phyloP scores from a whole-genome alignment of 2,888 invertebrate species.

The Heliothis peltigera region DNA sequence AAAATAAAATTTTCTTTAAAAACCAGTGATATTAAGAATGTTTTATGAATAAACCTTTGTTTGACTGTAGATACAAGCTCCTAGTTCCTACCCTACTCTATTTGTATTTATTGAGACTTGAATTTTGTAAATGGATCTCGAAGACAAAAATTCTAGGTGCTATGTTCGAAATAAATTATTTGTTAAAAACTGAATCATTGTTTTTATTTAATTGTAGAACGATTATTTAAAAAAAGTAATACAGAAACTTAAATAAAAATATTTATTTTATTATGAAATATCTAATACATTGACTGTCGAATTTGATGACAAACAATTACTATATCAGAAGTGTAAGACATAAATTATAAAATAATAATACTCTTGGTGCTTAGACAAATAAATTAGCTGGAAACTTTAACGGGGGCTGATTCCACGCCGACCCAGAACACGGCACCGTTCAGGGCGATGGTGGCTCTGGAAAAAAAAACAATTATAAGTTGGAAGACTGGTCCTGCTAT shows the following conservation, averaged over 20 bases:
- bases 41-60: conserved; percentile 14
- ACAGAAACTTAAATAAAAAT: conserved; percentile 5
- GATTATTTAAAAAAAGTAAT: conserved; percentile 1
- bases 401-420: conserved; percentile 90
- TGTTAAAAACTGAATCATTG: conserved; percentile 67
- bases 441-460: conserved; percentile 92
- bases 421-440: conserved; percentile 94
- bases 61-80: conserved; percentile 58
- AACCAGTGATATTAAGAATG: conserved; percentile 41
- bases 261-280: conserved; percentile 44
- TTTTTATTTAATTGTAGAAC: conserved; percentile 42
- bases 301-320: conserved; percentile 27
- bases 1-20: conserved; percentile 36
- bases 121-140: conserved; percentile 80
- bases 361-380: conserved; percentile 33
- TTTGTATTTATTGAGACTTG: conserved; percentile 66
- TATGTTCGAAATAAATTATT: conserved; percentile 82
- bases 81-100: conserved; percentile 69
- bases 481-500: too few relatives aligned
- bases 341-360: conserved; percentile 55
- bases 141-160: conserved; percentile 85
- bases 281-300: conserved; percentile 47
- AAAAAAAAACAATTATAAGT: conserved; percentile 57
- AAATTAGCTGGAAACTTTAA: conserved; percentile 85
- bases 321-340: conserved; percentile 37